Evolutionary conservation across 2,113 vertebrate species (phyloP), one percentile per base, ranked within the genome.

Genomic region (Lutjanus erythropterus): DNA sequence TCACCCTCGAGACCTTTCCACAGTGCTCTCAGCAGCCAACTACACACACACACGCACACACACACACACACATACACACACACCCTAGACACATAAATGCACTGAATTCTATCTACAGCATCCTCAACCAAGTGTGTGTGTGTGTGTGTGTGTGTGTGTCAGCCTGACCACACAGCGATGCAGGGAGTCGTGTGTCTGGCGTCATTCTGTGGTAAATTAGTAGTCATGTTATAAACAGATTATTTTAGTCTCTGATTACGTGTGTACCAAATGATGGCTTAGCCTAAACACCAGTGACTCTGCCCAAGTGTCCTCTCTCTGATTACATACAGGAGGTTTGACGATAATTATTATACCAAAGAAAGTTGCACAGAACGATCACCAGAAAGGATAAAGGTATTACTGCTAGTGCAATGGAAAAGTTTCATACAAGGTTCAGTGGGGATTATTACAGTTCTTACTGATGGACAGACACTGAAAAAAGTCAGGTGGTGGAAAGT

Each of bases 131-230:
- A 10, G 7, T 29, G 31, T 21, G 55, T 59, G 69, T 78, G 75
- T 82, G 88, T 85, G 81, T 76, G 60, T 31, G 58, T 60, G 19
- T 46, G 71, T 69, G 69, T 78, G 75, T 82, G 88, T 85, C 69
- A 85, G 42, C 21, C 50, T 59, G 76, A 86, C 91, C 92, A 87
- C 90, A 87, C 68, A 58, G 5, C 14, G 66, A 87, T 58, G 60
- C 80, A 85, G 83, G 67, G 71, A 88, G 72, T 55, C 66, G 35
- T 71, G 81, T 67, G 75, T 23, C 86, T 81, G 87, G 87, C 88
- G 80, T 92, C 91, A 81, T n/a, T 73, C 69, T 83, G 86, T 85
- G 88, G 93, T 85, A 92, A 86, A 93, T 93, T 87, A 91, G 88
- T 80, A 89, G 83, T 75, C 77, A 39, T 75, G 78, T 86, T 87